phyloP scores from a whole-genome alignment of 2,888 invertebrate species.

The Stictocephala bisonia region DNA sequence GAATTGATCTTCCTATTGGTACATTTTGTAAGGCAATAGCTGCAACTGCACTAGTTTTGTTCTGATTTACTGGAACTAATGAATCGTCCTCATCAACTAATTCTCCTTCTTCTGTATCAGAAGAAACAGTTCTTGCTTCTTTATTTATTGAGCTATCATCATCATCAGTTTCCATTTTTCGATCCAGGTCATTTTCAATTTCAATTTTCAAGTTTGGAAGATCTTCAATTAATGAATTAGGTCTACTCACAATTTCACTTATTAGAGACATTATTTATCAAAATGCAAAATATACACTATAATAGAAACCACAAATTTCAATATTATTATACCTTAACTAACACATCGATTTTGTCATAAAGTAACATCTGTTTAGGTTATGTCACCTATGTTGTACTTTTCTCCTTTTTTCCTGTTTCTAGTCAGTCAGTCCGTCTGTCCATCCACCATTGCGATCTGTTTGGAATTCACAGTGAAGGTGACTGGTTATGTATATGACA shows the following conservation, averaged over 20 bases:
- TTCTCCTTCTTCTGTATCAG: conserved; percentile 65
- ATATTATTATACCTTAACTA: no score
- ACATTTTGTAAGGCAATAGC: neutral
- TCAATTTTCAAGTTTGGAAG: conserved; percentile 44
- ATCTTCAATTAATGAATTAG: conserved; percentile 16
- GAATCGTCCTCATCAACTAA: conserved; percentile 62
- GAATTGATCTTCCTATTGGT: conserved; percentile 18
- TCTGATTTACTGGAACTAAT: neutral
- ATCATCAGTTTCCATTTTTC: conserved; percentile 47
- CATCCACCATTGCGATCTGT: no score
- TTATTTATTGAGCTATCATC: conserved; percentile 20
- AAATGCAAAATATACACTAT: neutral
- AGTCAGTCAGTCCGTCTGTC: no score
- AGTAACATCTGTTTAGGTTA: no score
- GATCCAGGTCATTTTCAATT: conserved; percentile 46
- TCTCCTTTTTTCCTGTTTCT: no score
- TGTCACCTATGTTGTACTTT: no score
- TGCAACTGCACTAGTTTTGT: neutral
- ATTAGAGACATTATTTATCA: conserved; percentile 3
- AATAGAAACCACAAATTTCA: no score
- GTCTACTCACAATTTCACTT: conserved; percentile 2
- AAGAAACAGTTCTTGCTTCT: conserved; percentile 50
- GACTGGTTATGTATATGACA: no score
- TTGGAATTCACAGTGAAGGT: no score
- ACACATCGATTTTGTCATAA: no score